These are phyloP conservation scores for Sardina pilchardus DNA, from an alignment of 2,113 vertebrate genomes.

Conservation along the genomic window DNA sequence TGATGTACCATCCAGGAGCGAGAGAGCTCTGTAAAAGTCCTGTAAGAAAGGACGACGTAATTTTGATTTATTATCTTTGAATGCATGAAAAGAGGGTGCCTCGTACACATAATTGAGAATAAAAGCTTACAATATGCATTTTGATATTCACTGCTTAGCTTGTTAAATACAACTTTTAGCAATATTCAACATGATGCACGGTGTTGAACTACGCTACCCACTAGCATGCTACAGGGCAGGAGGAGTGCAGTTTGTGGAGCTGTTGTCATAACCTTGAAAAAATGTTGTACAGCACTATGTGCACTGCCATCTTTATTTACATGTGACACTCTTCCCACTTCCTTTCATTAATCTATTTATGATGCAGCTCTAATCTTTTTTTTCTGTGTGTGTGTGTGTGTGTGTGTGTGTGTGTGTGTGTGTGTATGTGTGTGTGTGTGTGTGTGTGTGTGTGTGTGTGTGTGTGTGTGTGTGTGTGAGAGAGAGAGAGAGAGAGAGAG, in stretches of 20 bases:
- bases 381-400: neutral
- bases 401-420: neutral
- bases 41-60: constrained; percentile 51
- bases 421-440: neutral
- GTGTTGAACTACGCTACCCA: neutral
- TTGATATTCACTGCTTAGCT: constrained; percentile 42
- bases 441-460: constrained; percentile 7
- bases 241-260: too few species aligned
- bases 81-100: constrained; percentile 44
- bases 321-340: too few species aligned
- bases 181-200: constrained; percentile 34
- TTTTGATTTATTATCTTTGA: constrained; percentile 51
- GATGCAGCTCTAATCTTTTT: too few species aligned
- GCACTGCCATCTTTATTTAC: too few species aligned
- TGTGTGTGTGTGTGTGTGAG: neutral
- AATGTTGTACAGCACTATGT: too few species aligned
- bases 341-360: too few species aligned
- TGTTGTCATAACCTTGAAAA: too few species aligned
- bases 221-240: too few species aligned
- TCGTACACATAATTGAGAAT: constrained; percentile 54
- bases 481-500: neutral
- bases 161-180: constrained; percentile 53
- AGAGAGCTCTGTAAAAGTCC: constrained; percentile 56
- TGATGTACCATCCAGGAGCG: constrained; percentile 56
- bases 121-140: constrained; percentile 48